Evolutionary conservation across 2,113 vertebrate species (phyloP).

Genomic region (Colius striatus): DNA sequence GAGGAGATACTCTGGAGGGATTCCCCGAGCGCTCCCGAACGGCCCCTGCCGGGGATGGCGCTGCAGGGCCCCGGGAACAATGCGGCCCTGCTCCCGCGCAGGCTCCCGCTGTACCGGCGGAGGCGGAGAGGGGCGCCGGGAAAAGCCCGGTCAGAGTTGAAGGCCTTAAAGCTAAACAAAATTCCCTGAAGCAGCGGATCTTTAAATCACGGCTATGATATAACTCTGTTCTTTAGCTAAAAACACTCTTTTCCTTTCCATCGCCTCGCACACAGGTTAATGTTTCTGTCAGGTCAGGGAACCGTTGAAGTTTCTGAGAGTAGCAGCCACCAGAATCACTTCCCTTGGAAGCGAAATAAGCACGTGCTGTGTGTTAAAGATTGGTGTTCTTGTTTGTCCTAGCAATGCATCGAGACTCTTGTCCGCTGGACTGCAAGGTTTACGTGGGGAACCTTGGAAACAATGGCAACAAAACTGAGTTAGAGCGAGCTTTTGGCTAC

Average conservation of each 20-base stretch:
- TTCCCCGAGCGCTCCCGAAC: background rate
- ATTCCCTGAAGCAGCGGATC: fast-evolving
- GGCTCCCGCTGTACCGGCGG: background rate
- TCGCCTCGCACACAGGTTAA: fast-evolving
- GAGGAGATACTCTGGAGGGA: background rate
- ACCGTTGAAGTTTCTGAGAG: background rate
- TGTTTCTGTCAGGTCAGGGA: fast-evolving
- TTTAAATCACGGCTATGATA: fast-evolving
- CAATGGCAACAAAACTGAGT: constrained; percentile 96
- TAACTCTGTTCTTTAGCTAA: background rate
- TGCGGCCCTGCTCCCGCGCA: background rate
- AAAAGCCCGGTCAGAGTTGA: fast-evolving
- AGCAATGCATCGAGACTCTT: constrained; percentile 89
- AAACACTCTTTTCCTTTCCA: fast-evolving
- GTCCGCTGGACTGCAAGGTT: constrained; percentile 97
- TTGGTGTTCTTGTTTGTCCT: constrained; percentile 18
- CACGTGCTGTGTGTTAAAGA: background rate
- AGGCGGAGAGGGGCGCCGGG: too few relatives aligned
- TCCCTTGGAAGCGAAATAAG: background rate
- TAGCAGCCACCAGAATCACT: background rate
- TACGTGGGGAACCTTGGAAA: constrained; percentile 98
- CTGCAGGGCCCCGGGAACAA: constrained; percentile 39
- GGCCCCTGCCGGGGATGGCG: background rate
- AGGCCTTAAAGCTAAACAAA: background rate
- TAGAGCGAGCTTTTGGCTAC: constrained; percentile 95